Base-by-base conservation (phyloP, 2,797 vertebrate species). In the Gephyroberyx darwinii region DNA sequence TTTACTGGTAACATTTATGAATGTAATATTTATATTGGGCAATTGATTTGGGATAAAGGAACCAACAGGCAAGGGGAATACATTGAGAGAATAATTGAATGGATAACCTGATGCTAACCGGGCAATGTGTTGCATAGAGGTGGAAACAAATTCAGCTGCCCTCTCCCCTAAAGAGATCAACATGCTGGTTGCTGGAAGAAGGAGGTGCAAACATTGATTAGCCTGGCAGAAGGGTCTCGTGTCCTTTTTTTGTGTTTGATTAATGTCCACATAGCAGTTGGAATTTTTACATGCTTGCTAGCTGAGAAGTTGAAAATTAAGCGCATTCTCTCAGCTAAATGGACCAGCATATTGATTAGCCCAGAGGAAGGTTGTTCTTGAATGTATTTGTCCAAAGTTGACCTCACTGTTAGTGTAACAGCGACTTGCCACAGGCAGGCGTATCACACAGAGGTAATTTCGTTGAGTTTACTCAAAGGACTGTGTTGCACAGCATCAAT, bases 291-390 rank as follows among this genome's bases (percentile, higher is more conserved):
- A 45, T 45, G 5, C 43, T 2, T 14, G 43, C 14, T 45, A 59
- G 37, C 56, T 26, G 64, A 84, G 69, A 69, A 81, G 62, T 39
- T 50, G 64, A 66, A 78, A 75, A 85, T 77, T 26, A 76, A 82
- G 73, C 64, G 43, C 39, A 14, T 30, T 41, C 63, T 80, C 60
- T 80, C 71, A 77, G 61, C 76, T 68, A 59, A 78, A 76, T 73
- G 68, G 75, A 79, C 72, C 62, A 61, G 53, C 17, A 1, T 77
- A 85, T 82, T 65, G 76, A 85, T 75, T 83, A 41, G 65, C 75
- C 66, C 20, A 5, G 60, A 81, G 85, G 80, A 75, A 84, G 62
- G 82, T 81, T 87, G 77, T 69, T 74, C 66, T 77, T 60, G 82
- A 82, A 83, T 79, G 76, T 61, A 60, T 83, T 65, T 72, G 54